Evolutionary conservation across 2,113 vertebrate genomes (phyloP), one percentile per base, ranked within the genome.

Genomic region (Nesoenas mayeri): DNA sequence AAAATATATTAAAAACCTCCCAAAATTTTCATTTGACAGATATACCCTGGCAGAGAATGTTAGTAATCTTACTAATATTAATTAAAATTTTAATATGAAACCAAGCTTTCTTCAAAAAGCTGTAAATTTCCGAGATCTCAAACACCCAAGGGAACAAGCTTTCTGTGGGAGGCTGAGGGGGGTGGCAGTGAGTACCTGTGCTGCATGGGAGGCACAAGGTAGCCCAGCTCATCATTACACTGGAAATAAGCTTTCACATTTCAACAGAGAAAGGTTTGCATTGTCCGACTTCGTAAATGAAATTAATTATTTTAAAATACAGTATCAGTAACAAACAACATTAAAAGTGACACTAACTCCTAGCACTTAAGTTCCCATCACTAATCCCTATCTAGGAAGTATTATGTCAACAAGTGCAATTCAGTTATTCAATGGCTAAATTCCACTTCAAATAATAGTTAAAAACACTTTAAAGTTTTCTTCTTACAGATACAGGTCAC

Each of bases 201-300:
- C 21, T 82, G 19, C 57, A 20, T 0, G 6, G 32, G 74, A 60
- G 29, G 12, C 15, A 79, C 29, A 7, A 6, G 0, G 9, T 20
- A 90, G 31, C 8, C 11, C 44, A 67, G 10, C 16, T 34, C 31
- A 22, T 21, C 8, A 24, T 4, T 40, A 19, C 19, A 80, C 19
- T 7, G 22, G 5, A 61, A 83, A 57, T 13, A 36, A 69, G 4
- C 3, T 75, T 77, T 53, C 38, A 31, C 22, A 38, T 61, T 69
- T 75, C 25, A 72, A 53, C 11, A 42, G 32, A 44, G 11, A 11
- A 36, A 36, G 16, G 29, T 15, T 5, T 36, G 19, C 12, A 15
- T 60, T 47, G 72, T 34, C 34, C n/a, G 22, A n/a, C 44, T 90
- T 48, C 1, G 4, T 17, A 66, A 73, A 29, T 3, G 3, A 51